Base-by-base conservation (phyloP, 2,113 vertebrate genomes). In the Orthochromis malagaraziensis region DNA sequence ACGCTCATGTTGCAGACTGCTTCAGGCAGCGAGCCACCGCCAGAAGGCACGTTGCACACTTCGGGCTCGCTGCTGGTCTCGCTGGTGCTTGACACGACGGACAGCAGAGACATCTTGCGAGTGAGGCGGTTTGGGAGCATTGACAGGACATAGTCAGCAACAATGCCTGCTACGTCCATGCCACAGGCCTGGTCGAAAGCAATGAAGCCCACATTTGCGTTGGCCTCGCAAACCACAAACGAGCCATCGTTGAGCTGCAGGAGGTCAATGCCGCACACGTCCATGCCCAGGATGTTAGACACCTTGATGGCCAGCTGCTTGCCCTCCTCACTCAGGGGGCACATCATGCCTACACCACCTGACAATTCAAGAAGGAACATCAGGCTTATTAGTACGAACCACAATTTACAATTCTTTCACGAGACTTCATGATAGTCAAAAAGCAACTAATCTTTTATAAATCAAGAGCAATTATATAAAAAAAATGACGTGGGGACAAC, bases 261-360 rank as follows among this genome's bases (percentile, higher is more conserved):
- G 70, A 98, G 97, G 89, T 98, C 98, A 5, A 98, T 97, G 91
- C 97, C 98, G 4, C 98, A 98, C 91, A 98, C 97, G 83, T 98
- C 98, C 97, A 98, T 98, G 92, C 97, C 98, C 24, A 98, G 95
- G 94, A 98, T 98, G 93, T 97, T 97, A 70, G 97, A 98, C 88
- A 98, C 98, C 92, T 98, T 97, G 77, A 97, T 96, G 63, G 98
- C 98, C 92, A 98, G 93, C 96, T 97, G 97, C 95, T 97, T 98
- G 81, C 97, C 98, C 92, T 98, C 96, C 86, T 98, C 98, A 4
- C 95, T 98, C 87, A 98, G 95, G 0, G 97, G 96, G 88, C 97
- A 98, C 97, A 97, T 97, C 96, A 97, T 97, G 0, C 97, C 98
- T 55, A 98, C 96, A 1, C 98, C 98, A 85, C 98, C 98, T 98